Percentiles rank a stretch among this genome's conserved stretches.
phyloP scores from a whole-genome alignment of 1,140 invertebrate genomes.

The Forficula auricularia region DNA sequence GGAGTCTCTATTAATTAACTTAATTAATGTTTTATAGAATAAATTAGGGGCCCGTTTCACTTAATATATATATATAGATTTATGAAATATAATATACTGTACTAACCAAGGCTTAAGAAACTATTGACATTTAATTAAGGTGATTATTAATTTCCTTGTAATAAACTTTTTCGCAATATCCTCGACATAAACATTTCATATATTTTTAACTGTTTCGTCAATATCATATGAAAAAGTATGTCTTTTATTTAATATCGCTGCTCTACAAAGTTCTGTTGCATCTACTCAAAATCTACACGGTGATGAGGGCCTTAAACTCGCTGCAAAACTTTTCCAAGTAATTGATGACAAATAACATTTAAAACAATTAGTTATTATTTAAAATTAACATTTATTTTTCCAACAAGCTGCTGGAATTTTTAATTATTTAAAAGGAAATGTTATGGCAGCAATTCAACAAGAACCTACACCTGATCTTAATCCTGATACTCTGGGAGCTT shows the following conservation, averaged over 20 bases:
- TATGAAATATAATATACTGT: no score
- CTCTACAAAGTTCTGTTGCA: slow-evolving; percentile 79
- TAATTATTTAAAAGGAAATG: slow-evolving; percentile 66
- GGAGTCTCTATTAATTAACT: no score
- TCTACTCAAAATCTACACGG: slow-evolving; percentile 66
- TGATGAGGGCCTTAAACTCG: slow-evolving; percentile 84
- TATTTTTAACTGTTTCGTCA: slow-evolving; percentile 54
- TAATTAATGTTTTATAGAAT: no score
- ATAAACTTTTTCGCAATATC: no score
- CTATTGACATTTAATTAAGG: no score
- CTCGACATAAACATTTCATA: no score
- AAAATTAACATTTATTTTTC: slow-evolving; percentile 18
- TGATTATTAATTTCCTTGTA: no score
- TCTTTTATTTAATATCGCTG: slow-evolving; percentile 92
- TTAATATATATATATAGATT: no score
- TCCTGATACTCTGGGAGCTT: slow-evolving; percentile 72
- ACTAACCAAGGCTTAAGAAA: no score
- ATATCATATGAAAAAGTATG: slow-evolving; percentile 86
- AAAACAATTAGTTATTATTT: neutral
- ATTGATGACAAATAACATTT: neutral
- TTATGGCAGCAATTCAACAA: slow-evolving; percentile 72
- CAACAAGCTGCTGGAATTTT: slow-evolving; percentile 87
- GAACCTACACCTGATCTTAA: slow-evolving; percentile 90
- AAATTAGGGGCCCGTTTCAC: no score
- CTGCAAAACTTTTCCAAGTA: slow-evolving; percentile 84